Evolutionary conservation across 1,140 invertebrate species (phyloP), one percentile per base, ranked within the genome.

Genomic region (Manduca sexta): DNA sequence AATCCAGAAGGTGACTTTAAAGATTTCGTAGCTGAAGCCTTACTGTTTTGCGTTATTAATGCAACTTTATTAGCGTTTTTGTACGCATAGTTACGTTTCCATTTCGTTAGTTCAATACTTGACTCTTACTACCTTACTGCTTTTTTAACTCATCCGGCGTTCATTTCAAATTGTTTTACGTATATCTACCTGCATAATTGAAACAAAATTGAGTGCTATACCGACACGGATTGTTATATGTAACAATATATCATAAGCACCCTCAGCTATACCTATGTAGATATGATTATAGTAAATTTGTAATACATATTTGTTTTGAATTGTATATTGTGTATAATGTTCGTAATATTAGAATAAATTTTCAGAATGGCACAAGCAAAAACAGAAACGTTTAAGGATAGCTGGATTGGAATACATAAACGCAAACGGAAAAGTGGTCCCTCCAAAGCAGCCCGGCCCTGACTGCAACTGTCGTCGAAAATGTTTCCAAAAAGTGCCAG

Each of bases 301-400:
- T n/a, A n/a, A n/a, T n/a, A n/a, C n/a, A n/a, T n/a, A n/a, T n/a
- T n/a, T n/a, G n/a, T 5, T 26, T 26, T 5, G 4, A 8, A 26
- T 26, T 5, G 4, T 5, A 26, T 8, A 26, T 8, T 26, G 21
- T 26, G 21, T 26, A 5, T 5, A 26, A 26, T 26, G 21, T 26
- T 3, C 21, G 8, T 26, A 26, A 26, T 26, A 26, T 26, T 26
- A 8, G 8, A 26, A 26, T 26, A 14, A 21, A n/a, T 49, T 85
- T 87, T 50, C 64, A 88, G 86, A 88, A 84, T 89, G 88, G 88
- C 87, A 88, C 72, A 88, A 88, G 69, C 87, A 88, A 74, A 88
- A 88, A 64, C 86, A 88, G 64, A 89, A 88, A 65, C 74, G 87
- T 21, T 69, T 88, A 38, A 78, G 88, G 53, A 86, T 89, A 45